Percentiles rank a stretch among this genome's conserved stretches.
Conservation (phyloP, 1,140 invertebrate genomes). For the Gryon sp. region DNA sequence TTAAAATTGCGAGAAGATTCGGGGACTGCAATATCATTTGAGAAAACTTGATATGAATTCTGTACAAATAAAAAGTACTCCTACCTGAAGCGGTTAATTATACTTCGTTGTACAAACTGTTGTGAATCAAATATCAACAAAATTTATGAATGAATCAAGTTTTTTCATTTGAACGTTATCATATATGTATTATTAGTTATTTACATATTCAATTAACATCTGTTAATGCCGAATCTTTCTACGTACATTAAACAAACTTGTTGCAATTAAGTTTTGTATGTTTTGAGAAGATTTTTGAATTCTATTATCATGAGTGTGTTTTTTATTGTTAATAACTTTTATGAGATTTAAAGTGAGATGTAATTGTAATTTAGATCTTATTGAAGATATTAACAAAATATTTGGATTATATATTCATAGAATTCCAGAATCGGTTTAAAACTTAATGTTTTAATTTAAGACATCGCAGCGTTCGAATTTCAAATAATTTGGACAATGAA, state of each 20-base stretch:
- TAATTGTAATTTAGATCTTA: not conserved
- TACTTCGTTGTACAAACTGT: conserved; percentile 41
- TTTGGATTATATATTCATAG: conserved; percentile 9
- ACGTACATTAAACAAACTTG: conserved; percentile 26
- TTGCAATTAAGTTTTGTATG: conserved; percentile 22
- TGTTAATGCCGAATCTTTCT: conserved; percentile 38
- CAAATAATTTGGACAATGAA: conserved; percentile 2
- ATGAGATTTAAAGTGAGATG: not conserved
- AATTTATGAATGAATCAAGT: conserved; percentile 13
- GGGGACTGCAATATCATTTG: conserved; percentile 37
- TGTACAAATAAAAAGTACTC: conserved; percentile 36
- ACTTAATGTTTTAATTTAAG: conserved; percentile 35
- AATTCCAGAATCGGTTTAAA: conserved; percentile 29
- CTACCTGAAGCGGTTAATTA: conserved; percentile 9
- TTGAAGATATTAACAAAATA: conserved; percentile 23
- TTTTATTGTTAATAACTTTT: conserved; percentile 39
- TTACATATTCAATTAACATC: conserved; percentile 43
- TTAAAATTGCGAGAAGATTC: conserved; percentile 40
- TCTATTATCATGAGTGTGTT: conserved; percentile 10
- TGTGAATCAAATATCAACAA: conserved; percentile 26
- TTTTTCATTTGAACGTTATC: conserved; percentile 33
- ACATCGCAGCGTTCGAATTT: conserved; percentile 30
- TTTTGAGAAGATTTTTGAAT: conserved; percentile 35
- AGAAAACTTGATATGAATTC: conserved; percentile 37
- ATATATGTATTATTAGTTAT: conserved; percentile 43